Conservation (phyloP, 2,113 vertebrate genomes). For the Piaya cayana region DNA sequence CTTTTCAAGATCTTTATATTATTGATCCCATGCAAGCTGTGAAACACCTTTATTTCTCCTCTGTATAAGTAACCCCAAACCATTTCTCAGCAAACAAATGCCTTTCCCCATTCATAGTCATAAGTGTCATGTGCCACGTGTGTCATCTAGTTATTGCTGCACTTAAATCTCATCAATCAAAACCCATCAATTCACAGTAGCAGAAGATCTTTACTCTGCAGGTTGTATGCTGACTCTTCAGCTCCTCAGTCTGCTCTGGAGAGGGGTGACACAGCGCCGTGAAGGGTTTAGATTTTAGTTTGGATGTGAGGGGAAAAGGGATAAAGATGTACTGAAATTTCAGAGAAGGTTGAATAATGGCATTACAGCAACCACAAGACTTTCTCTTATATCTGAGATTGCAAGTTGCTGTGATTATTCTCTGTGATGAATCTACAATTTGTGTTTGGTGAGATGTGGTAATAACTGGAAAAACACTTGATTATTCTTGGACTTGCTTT, state of each 20-base stretch:
- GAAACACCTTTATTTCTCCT: neutral
- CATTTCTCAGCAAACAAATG: neutral
- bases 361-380: neutral
- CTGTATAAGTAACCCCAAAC: conserved; percentile 13
- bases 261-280: neutral
- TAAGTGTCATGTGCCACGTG: neutral
- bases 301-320: neutral
- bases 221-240: neutral
- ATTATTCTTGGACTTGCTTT: no score
- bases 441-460: neutral
- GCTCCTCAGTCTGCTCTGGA: neutral
- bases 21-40: neutral
- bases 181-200: neutral
- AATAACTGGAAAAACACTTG: neutral
- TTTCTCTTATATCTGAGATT: neutral
- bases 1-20: neutral
- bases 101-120: neutral
- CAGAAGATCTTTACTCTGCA: neutral
- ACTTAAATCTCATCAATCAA: neutral
- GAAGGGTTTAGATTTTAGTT: neutral
- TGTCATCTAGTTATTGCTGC: neutral
- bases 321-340: neutral
- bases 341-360: neutral
- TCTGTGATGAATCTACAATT: neutral
- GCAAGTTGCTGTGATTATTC: neutral